Evolutionary conservation across 2,113 vertebrate genomes (phyloP).

Genomic region (Pituophis catenifer): DNA sequence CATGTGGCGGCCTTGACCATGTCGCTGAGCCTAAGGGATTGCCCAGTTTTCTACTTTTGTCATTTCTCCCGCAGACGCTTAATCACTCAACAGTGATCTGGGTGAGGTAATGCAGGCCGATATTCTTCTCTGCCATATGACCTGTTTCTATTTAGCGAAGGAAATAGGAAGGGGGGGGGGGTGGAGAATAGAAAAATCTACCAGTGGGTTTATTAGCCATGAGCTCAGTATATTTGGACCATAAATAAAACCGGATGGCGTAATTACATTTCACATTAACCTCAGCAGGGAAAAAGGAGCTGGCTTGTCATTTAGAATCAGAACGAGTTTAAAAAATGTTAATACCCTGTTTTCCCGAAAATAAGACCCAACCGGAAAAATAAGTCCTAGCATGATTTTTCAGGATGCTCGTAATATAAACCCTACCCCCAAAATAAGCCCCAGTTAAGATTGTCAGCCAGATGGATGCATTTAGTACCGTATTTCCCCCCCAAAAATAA

Average conservation of each 20-base stretch:
- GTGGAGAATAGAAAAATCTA: background rate
- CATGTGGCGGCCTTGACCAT: conserved; percentile 35
- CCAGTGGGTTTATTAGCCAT: conserved; percentile 40
- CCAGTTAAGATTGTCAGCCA: too few relatives aligned
- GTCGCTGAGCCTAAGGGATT: conserved; percentile 65
- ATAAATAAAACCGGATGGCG: conserved; percentile 62
- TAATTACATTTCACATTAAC: conserved; percentile 64
- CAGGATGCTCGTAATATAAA: too few relatives aligned
- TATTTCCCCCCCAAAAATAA: too few relatives aligned
- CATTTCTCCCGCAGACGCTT: conserved; percentile 55
- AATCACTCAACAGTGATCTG: conserved; percentile 31
- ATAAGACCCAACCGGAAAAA: too few relatives aligned
- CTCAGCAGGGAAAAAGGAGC: conserved; percentile 52
- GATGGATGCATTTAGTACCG: too few relatives aligned
- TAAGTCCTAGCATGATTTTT: too few relatives aligned
- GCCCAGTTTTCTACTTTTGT: conserved; percentile 45
- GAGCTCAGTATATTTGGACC: conserved; percentile 58
- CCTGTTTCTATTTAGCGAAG: conserved; percentile 14
- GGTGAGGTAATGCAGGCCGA: conserved; percentile 42
- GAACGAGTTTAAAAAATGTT: conserved; percentile 61
- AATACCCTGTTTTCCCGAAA: too few relatives aligned
- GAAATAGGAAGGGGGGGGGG: background rate
- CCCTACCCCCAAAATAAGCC: too few relatives aligned
- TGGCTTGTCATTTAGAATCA: conserved; percentile 59
- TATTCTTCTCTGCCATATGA: conserved; percentile 24